These are phyloP conservation scores for Catalaphyllia jardinei DNA, from an alignment of 64 coral and sea anemone genomes.

Conservation along the genomic window DNA sequence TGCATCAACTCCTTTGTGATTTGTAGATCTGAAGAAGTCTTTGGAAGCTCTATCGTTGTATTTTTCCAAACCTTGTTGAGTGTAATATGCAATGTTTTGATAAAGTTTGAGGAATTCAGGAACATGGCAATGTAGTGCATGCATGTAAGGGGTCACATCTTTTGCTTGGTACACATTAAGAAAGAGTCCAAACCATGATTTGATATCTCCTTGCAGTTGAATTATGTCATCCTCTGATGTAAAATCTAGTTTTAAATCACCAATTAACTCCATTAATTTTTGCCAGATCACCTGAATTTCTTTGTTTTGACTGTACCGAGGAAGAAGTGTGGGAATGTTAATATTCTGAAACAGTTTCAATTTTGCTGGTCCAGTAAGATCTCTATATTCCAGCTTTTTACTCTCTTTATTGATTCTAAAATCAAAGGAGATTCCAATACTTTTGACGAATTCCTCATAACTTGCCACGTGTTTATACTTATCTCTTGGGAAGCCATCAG, in stretches of 20 bases:
- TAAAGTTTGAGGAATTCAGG: slow-evolving; percentile 38
- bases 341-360: slow-evolving; percentile 42
- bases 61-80: slow-evolving; percentile 66
- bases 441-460: slow-evolving; percentile 39
- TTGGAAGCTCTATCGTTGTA: slow-evolving; percentile 42
- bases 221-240: too few species aligned
- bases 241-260: too few species aligned
- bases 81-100: slow-evolving; percentile 40
- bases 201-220: slow-evolving; percentile 3
- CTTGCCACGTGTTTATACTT: slow-evolving; percentile 69
- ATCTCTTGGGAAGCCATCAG: slow-evolving; percentile 37
- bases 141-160: slow-evolving; percentile 56
- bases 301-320: slow-evolving; percentile 9
- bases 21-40: slow-evolving; percentile 50
- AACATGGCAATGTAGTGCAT: slow-evolving; percentile 38
- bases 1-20: slow-evolving; percentile 46
- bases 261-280: too few species aligned
- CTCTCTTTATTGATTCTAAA: slow-evolving; percentile 45
- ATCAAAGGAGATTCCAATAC: slow-evolving; percentile 37
- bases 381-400: slow-evolving; percentile 63
- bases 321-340: slow-evolving; percentile 27
- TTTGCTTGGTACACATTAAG: slow-evolving; percentile 32
- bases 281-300: slow-evolving; percentile 11
- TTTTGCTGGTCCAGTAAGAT: slow-evolving; percentile 70
- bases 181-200: slow-evolving; percentile 39